phyloP scores from a whole-genome alignment of 2,113 vertebrate genomes.

The Chamaetylas fuelleborni region DNA sequence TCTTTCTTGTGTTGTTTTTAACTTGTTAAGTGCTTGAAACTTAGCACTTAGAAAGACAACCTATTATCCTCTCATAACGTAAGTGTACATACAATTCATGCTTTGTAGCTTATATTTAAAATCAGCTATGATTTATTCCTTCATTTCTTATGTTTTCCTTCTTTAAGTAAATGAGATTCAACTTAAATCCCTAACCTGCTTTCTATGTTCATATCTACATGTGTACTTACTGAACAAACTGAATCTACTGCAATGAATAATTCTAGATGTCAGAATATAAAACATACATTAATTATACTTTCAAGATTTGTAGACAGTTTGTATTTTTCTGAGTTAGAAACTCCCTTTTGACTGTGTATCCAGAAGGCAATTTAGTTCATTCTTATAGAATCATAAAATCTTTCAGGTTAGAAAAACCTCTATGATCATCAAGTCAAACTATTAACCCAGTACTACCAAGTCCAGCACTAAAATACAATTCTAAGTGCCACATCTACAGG shows the following conservation, averaged over 20 bases:
- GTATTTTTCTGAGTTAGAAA: background rate
- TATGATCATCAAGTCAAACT: accelerated
- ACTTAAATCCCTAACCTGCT: background rate
- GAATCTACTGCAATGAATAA: background rate
- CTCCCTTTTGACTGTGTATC: background rate
- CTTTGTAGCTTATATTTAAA: background rate
- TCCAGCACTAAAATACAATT: background rate
- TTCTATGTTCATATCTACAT: background rate
- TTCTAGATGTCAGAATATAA: background rate
- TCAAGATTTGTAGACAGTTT: background rate
- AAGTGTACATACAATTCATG: background rate
- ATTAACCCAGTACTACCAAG: background rate
- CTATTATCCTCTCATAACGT: background rate
- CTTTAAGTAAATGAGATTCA: background rate
- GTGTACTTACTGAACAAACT: background rate
- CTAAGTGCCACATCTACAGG: background rate
- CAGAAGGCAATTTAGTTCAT: background rate
- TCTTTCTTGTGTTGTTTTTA: background rate
- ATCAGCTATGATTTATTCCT: background rate
- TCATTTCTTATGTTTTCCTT: background rate
- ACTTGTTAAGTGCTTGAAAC: background rate
- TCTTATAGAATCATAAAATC: background rate
- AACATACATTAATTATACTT: background rate
- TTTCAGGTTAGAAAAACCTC: background rate
- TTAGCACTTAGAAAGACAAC: background rate